Evolutionary conservation across 2,888 invertebrate genomes (phyloP), one percentile per base, ranked within the genome.

Genomic region (Drosophila leonis): DNA sequence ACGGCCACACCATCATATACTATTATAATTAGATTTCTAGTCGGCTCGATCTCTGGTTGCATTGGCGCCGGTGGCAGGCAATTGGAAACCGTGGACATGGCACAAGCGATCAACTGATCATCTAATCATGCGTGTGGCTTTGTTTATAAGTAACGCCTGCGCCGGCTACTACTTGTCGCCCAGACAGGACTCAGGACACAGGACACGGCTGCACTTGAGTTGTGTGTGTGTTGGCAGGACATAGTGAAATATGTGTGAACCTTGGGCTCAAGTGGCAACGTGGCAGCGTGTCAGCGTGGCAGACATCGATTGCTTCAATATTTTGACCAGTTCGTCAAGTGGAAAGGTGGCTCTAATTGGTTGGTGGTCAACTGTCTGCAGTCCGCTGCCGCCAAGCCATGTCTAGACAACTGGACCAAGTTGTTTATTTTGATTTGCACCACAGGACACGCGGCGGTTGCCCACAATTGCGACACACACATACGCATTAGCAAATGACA

Each of bases 91-190:
- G 67, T 48, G 62, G 69, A 61, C 74, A 52, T 35, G 44, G 29
- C 27, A 18, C 29, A 41, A 9, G 27, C 39, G 31, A 33, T 44
- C 18, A 61, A 62, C 65, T 72, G 78, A 89, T 89, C 82, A 78
- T 79, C 80, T 86, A 83, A 88, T 86, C 65, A 72, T 72, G 75
- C 71, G 78, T 80, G 80, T 78, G 73, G 66, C 66, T 72, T 75
- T 89, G 89, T 87, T 87, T 87, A 89, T 65, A 87, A 60, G 61
- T 82, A 82, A 87, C 88, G 80, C 87, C 83, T 64, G 49, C 39
- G 31, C 41, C 59, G 44, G 52, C 46, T 49, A 70, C 41, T 49
- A 70, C 77, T 75, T 75, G 75, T 81, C 71, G 76, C 65, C 67
- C 72, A 75, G 75, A 65, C 79, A 68, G 78, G 65, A 61, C 66